Conservation (phyloP, 2,113 vertebrate genomes). For the Hippocampus abdominalis region DNA sequence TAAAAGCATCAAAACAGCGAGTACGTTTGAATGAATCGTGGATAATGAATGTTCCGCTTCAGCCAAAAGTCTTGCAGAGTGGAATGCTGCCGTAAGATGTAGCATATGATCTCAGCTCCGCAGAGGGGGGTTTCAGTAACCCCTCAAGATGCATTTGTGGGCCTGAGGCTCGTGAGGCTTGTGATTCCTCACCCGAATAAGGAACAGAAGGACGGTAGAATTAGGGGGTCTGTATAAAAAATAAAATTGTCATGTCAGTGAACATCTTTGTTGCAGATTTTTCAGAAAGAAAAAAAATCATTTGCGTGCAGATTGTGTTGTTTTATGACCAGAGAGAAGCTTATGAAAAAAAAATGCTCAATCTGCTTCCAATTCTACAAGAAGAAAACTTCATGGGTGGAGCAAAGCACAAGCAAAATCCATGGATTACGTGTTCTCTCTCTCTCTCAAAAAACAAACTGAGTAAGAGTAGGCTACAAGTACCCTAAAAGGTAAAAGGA, state of each 20-base stretch:
- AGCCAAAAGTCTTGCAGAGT: constrained; percentile 5
- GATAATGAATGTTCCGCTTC: constrained; percentile 15
- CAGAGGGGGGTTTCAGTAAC: constrained; percentile 12
- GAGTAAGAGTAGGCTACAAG: too few relatives aligned
- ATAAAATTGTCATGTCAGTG: not conserved
- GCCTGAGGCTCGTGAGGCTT: constrained; percentile 5
- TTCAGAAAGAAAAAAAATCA: not conserved
- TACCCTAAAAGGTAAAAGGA: not conserved
- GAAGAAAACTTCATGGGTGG: not conserved
- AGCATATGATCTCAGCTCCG: constrained; percentile 35
- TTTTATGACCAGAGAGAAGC: not conserved
- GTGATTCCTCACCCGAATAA: constrained; percentile 23
- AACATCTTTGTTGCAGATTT: not conserved
- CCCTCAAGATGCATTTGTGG: constrained; percentile 27
- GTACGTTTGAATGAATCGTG: constrained; percentile 2
- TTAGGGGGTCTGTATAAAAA: not conserved
- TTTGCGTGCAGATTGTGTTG: not conserved
- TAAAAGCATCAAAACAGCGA: constrained; percentile 1
- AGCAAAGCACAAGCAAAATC: not conserved
- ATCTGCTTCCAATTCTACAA: not conserved
- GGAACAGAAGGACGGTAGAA: not conserved
- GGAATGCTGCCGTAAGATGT: constrained; percentile 32
- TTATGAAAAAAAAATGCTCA: not conserved
- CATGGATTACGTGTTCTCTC: not conserved
- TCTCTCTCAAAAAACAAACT: not conserved